These are phyloP conservation scores for Leucosticte australis DNA, from an alignment of 2,113 vertebrate genomes.

Conservation along the genomic window DNA sequence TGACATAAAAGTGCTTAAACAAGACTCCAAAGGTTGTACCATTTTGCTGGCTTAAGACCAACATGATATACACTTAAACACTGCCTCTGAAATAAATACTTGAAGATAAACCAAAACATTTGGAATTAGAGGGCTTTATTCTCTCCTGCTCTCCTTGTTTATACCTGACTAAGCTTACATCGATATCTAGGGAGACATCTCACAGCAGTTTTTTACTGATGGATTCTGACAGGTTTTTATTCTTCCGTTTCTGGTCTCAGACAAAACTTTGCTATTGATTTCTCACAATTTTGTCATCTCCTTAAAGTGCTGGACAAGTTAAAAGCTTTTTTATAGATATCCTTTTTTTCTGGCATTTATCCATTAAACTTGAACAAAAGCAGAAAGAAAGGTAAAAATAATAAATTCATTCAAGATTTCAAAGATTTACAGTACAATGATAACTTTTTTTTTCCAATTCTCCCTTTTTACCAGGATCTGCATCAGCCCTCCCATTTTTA, in stretches of 20 bases:
- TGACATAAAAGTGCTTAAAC: neutral
- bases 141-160: neutral
- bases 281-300: neutral
- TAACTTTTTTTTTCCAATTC: neutral
- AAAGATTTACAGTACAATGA: neutral
- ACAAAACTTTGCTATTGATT: conserved; percentile 4
- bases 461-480: neutral
- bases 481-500: neutral
- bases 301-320: neutral
- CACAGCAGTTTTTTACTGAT: neutral
- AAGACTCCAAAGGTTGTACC: neutral
- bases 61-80: neutral
- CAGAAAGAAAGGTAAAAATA: neutral
- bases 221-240: conserved; percentile 1
- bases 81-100: neutral
- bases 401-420: neutral
- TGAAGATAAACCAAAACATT: neutral
- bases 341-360: neutral
- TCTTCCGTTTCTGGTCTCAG: neutral
- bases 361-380: neutral
- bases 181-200: neutral
- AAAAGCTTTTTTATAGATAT: conserved; percentile 4
- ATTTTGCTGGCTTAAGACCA: neutral
- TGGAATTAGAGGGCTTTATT: neutral
- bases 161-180: neutral